A percentile compares a stretch with the other conserved stretches of the same genome.
phyloP scores from a whole-genome alignment of 2,888 invertebrate species.

The Barypeithes pellucidus region DNA sequence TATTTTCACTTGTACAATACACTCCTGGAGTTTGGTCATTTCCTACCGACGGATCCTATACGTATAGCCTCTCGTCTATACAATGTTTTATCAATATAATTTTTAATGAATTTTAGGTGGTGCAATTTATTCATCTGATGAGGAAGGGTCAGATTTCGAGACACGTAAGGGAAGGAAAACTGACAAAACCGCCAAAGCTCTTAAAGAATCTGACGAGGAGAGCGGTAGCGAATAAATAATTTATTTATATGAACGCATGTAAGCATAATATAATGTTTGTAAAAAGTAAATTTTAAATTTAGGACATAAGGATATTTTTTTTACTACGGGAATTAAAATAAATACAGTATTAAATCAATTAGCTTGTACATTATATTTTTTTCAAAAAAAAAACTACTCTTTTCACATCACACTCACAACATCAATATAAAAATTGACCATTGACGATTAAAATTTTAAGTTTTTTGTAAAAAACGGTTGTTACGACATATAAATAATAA shows the following conservation, averaged over 20 bases:
- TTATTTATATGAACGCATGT: not conserved
- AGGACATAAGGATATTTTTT: not conserved
- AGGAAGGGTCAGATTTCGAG: slow-evolving; percentile 89
- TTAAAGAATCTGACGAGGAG: slow-evolving; percentile 83
- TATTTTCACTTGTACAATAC: too few relatives aligned
- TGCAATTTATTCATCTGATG: slow-evolving; percentile 91
- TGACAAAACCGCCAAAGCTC: slow-evolving; percentile 81
- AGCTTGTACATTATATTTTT: slow-evolving; percentile 3
- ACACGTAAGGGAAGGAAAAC: slow-evolving; percentile 80
- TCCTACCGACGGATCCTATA: too few relatives aligned
- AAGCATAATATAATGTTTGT: not conserved
- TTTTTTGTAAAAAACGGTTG: too few relatives aligned
- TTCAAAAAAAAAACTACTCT: not conserved
- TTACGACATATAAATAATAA: too few relatives aligned
- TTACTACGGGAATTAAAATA: not conserved
- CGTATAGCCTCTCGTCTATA: too few relatives aligned
- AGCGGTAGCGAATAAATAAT: slow-evolving; percentile 62
- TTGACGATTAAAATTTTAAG: too few relatives aligned
- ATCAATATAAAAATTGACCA: slow-evolving; percentile 6
- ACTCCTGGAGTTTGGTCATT: too few relatives aligned
- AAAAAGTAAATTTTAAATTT: not conserved
- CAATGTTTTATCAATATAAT: too few relatives aligned
- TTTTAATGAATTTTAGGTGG: slow-evolving; percentile 63
- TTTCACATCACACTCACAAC: slow-evolving; percentile 18
- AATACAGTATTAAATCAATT: not conserved